phyloP scores from a whole-genome alignment of 2,797 vertebrate species.

The Syndactyla subalaris region DNA sequence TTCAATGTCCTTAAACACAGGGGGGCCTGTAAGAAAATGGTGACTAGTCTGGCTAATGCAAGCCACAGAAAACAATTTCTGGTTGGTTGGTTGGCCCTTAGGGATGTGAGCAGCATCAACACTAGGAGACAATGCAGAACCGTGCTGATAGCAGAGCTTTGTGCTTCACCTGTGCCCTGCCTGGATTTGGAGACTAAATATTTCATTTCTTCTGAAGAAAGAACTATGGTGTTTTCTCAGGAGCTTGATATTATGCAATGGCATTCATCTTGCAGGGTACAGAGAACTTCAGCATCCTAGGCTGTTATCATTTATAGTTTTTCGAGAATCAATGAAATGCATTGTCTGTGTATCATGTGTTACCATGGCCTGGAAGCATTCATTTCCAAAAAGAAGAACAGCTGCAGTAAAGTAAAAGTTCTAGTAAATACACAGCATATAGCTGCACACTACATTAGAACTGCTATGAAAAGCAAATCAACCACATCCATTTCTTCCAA shows the following conservation, averaged over 20 bases:
- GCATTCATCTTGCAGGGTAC: not conserved
- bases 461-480: not conserved
- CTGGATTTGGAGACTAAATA: not conserved
- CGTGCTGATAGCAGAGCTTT: not conserved
- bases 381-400: not conserved
- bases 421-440: not conserved
- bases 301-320: not conserved
- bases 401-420: not conserved
- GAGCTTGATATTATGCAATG: not conserved
- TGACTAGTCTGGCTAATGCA: not conserved
- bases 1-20: not conserved
- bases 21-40: not conserved
- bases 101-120: not conserved
- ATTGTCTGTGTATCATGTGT: not conserved
- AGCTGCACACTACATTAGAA: not conserved
- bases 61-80: not conserved
- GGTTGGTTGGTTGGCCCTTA: not conserved
- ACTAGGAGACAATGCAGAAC: not conserved
- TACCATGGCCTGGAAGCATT: not conserved
- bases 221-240: not conserved
- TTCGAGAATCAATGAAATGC: not conserved
- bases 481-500: not conserved
- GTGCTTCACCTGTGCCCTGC: not conserved
- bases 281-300: not conserved
- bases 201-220: not conserved